phyloP scores from a whole-genome alignment of 2,888 invertebrate genomes.

The Schrankia costaestrigalis region DNA sequence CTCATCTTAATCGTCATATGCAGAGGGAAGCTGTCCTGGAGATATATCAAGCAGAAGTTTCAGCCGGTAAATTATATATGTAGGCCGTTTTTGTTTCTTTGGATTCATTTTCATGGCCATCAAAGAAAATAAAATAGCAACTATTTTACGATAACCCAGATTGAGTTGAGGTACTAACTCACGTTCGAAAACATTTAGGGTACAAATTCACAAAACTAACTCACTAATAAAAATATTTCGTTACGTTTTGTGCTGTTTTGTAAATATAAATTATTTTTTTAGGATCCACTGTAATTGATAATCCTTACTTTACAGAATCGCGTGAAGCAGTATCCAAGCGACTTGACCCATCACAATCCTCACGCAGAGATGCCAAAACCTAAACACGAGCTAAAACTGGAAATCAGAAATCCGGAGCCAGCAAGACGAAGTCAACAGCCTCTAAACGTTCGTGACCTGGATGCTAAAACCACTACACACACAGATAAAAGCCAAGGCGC shows the following conservation, averaged over 20 bases:
- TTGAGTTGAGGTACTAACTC: neutral
- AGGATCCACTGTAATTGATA: neutral
- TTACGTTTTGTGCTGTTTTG: too few relatives aligned
- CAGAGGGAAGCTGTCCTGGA: constrained; percentile 61
- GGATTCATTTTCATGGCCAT: constrained; percentile 9
- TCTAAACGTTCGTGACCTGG: constrained; percentile 61
- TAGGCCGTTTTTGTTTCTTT: constrained; percentile 7
- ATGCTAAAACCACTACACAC: constrained; percentile 61
- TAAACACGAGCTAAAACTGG: constrained; percentile 65
- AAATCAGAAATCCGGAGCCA: constrained; percentile 67
- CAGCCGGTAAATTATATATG: constrained; percentile 55
- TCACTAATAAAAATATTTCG: neutral
- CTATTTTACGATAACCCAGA: neutral
- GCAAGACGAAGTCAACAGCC: constrained; percentile 60
- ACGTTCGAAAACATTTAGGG: constrained; percentile 7
- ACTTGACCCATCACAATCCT: constrained; percentile 71
- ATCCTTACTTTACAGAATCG: constrained; percentile 56
- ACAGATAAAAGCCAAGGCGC: constrained; percentile 79
- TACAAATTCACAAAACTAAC: constrained; percentile 2
- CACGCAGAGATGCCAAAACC: constrained; percentile 70
- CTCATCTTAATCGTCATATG: constrained; percentile 58
- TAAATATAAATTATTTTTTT: neutral
- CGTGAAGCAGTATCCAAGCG: constrained; percentile 67
- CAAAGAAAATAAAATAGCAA: too few relatives aligned
- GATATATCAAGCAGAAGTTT: constrained; percentile 66